Evolutionary conservation across 2,888 invertebrate species (phyloP), one percentile per base, ranked within the genome.

Genomic region (Dryobotodes eremita): DNA sequence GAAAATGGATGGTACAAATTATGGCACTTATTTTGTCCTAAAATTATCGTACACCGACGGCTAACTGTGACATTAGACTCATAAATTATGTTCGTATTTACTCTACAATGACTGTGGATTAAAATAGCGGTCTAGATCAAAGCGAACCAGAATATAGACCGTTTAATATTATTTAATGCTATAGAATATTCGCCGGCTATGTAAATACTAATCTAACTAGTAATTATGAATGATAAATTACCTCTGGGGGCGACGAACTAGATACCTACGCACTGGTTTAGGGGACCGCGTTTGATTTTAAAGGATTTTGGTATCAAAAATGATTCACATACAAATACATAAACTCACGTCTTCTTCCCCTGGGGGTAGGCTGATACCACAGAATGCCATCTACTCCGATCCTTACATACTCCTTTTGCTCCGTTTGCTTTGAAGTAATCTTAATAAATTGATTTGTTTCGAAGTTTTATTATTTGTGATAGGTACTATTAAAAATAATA

Each of bases 171-270:
- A 65, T 62, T 70, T 57, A 23, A 11, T 61, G 17, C 11, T 26
- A 17, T 31, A 73, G 59, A 81, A 71, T 70, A 71, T 62, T 59
- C 76, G 36, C 13, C 64, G 53, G 31, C 31, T 77, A 31, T n/a
- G 73, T 66, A 77, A 83, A 70, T 75, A 79, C 31, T 75, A 75
- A 83, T 75, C 48, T 61, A 15, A 26, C 61, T 57, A 57, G 59
- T 74, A 48, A 64, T 74, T 79, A 73, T 82, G 36, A 72, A 82
- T 73, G 70, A 82, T 55, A 65, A 82, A 82, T 82, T 71, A 62
- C 62, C 15, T 62, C n/a, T 20, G 10, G 10, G 69, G 31, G 57
- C 48, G 1, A 31, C 13, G n/a, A 50, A 46, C 71, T 59, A 26
- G 6, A 15, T 26, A 15, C 2, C 55, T 36, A 57, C 48, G 46